Evolutionary conservation across 1,140 invertebrate genomes (phyloP), one percentile per base, ranked within the genome.

Genomic region (Zophobas morio): DNA sequence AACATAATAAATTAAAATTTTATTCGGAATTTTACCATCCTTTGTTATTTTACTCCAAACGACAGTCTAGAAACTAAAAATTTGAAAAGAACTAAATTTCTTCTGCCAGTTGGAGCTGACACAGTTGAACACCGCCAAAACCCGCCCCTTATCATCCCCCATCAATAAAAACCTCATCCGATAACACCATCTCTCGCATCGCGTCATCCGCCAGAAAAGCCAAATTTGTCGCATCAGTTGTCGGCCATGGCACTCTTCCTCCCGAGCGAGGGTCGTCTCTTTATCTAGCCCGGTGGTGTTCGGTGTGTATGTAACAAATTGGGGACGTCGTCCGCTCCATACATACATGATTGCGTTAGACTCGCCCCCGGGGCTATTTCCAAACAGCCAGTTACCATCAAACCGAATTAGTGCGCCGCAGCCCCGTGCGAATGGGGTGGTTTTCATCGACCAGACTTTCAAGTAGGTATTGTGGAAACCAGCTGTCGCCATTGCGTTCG

Each of bases 281-380:
- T 60, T 60, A 60, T 60, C 60, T 39, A 5, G 60, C 39, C 60
- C 53, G 53, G 42, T 8, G 54, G 39, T 66, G 60, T 66, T 66
- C 51, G 49, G 36, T 72, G 70, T 72, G 46, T 53, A 20, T 72
- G 71, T 73, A 73, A 35, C 71, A 73, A 73, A 73, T 73, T 73
- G 71, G 51, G 54, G 54, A 73, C 54, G 71, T 73, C 39, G 71
- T 46, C 46, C 49, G 37, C 35, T 73, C 33, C 51, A 72, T 73
- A 73, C 49, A 72, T 73, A 54, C 71, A 73, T 73, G 71, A 73
- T 73, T 73, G 71, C 49, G 71, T 73, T 73, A 73, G n/a, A 73
- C 39, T 73, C 51, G 56, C 47, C 71, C 71, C 70, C 70, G 60
- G 60, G 60, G 60, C 70, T 46, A 51, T 72, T 54, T 72, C 47